Conservation (phyloP, 2,113 vertebrate genomes). For the Psophia crepitans region DNA sequence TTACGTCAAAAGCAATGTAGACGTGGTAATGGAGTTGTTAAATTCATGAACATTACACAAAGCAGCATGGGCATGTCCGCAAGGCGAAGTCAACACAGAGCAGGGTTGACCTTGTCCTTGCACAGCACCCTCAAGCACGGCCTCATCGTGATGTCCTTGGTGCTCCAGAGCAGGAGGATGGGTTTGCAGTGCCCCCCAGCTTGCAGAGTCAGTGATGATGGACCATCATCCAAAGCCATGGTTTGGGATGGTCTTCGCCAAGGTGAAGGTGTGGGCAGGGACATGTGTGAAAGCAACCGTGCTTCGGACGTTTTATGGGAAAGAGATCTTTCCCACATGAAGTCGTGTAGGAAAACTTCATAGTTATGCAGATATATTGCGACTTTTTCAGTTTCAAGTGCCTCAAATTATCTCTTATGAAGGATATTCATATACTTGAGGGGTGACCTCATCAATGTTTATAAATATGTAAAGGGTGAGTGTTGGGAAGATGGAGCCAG, state of each 20-base stretch:
- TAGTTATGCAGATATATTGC: neutral
- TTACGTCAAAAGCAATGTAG: neutral
- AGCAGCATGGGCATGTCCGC: neutral
- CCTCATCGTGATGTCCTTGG: neutral
- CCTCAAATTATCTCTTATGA: neutral
- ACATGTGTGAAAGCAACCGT: fast-evolving
- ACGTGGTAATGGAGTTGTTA: neutral
- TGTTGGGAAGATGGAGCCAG: no score
- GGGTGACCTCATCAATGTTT: no score
- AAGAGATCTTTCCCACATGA: neutral
- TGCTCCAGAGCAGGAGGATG: neutral
- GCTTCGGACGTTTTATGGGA: neutral
- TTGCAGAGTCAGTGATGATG: neutral
- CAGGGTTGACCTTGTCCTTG: neutral
- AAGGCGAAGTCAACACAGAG: neutral
- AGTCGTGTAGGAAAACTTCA: neutral
- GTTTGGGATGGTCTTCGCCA: neutral
- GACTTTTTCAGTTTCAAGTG: neutral
- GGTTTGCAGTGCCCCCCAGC: neutral
- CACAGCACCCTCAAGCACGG: neutral
- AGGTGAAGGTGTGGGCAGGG: neutral
- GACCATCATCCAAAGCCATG: neutral
- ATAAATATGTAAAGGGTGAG: no score
- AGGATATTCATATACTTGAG: no score
- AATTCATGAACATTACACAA: neutral